Base-by-base conservation (phyloP, 1,140 invertebrate species). In the Diorhabda elongata region DNA sequence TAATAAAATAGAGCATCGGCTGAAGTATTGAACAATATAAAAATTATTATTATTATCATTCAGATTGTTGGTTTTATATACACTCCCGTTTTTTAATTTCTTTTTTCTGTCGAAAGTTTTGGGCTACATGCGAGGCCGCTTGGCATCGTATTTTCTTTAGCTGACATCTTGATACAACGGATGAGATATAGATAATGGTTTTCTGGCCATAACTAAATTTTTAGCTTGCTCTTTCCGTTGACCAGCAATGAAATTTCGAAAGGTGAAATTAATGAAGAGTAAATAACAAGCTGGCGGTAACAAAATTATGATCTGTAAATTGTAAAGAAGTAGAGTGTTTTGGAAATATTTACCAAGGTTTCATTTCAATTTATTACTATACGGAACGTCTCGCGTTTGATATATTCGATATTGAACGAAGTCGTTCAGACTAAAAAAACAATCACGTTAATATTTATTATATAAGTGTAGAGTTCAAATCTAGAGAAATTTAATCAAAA, bases 111-210 rank as follows among this genome's bases (percentile, higher is more conserved):
- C 43, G 45, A 63, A 63, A 68, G 64, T 69, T 61, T 64, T 66
- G 65, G 69, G 65, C 61, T 70, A 68, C 70, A 64, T 71, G 66
- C 61, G 52, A 70, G 69, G 66, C 62, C 69, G 71, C 68, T 68
- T 70, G 71, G 61, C 67, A 73, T 75, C 74, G 73, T 76, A 77
- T 76, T 76, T 75, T 77, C 73, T 68, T 70, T 68, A 45, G 64
- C 75, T 77, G 75, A 77, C 75, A 73, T 77, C 76, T 77, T 77
- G 76, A 77, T 77, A 76, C 69, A 75, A 69, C 69, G 72, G 70
- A 68, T 71, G 68, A 73, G 72, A 69, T 67, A 71, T 66, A 42
- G 65, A 60, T 67, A 67, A 67, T 67, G 57, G 58, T 11, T 60
- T 60, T 41, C 58, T n/a, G 58, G 58, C 43, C 41, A 11, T 67